Evolutionary conservation across 2,797 vertebrate genomes (phyloP).

Genomic region (Pygocentrus nattereri): DNA sequence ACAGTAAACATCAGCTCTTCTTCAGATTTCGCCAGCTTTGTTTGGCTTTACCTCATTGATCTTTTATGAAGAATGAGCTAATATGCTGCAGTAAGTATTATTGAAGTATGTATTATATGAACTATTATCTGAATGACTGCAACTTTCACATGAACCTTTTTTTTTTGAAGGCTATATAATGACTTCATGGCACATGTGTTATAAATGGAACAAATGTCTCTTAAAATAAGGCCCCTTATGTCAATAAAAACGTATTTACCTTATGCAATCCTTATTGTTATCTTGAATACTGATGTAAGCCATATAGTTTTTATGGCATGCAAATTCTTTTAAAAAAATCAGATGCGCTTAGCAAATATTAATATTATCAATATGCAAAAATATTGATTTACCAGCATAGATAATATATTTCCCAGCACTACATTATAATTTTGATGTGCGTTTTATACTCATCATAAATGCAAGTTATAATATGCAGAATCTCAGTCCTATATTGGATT

Average conservation of each 20-base stretch:
- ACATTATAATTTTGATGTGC: constrained; percentile 2
- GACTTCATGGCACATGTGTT: not conserved
- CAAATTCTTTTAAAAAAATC: too few species aligned
- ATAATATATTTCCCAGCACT: not conserved
- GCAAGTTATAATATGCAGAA: constrained; percentile 31
- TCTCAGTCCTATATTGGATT: constrained; percentile 59
- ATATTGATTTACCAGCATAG: not conserved
- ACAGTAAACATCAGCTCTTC: constrained; percentile 11
- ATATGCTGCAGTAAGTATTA: not conserved
- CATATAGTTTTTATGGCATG: too few species aligned
- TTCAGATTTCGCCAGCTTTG: constrained; percentile 24
- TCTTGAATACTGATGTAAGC: too few species aligned
- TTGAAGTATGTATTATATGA: too few species aligned
- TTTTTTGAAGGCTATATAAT: not conserved
- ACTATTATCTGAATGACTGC: not conserved
- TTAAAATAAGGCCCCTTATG: too few species aligned
- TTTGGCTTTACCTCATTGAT: constrained; percentile 19
- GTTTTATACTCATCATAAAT: constrained; percentile 30
- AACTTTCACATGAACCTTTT: not conserved
- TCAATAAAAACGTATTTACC: too few species aligned
- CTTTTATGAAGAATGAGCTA: not conserved
- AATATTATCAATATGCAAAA: too few species aligned
- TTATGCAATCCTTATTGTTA: too few species aligned
- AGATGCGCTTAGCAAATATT: too few species aligned
- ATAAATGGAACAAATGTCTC: too few species aligned